Evolutionary conservation across 2,888 invertebrate species (phyloP), one percentile per base, ranked within the genome.

Genomic region (Tigriopus californicus): DNA sequence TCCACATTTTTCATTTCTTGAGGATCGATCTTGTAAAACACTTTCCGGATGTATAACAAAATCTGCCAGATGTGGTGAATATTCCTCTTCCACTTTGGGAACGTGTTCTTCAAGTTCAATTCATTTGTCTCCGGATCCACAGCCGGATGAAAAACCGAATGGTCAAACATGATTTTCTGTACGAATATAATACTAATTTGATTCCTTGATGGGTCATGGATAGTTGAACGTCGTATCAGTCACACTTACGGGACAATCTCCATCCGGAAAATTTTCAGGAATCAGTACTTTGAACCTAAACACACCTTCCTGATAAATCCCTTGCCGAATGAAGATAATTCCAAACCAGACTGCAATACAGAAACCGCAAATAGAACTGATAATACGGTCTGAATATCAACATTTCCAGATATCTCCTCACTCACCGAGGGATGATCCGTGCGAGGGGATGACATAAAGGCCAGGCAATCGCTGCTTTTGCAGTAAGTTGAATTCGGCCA

Each of bases 371-470:
- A 11, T 40, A 15, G 15, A 15, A 12, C 24, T 41, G 1, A 1
- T 2, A 56, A 60, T 3, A 8, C 33, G 4, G 8, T 3, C 8
- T 33, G 8, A 33, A 3, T 42, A 53, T 44, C 48, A 10, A 61
- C 56, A 59, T n/a, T n/a, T n/a, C n/a, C 60, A 46, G 52, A 61
- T 3, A 12, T 41, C 18, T 1, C 53, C 41, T 6, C 66, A 79
- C 81, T 80, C 76, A 88, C 88, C 68, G 67, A 86, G 78, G 57
- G 85, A 82, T 68, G 81, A 83, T 67, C 82, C 81, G 67, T 82
- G 82, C 52, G 92, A 89, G 61, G 94, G 94, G 71, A 94, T 87
- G 18, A 91, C 86, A 74, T 92, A 94, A 61, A 92, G 79, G 55
- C 92, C 91, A 67, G 82, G 82, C 64, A 90, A 73, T 70, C 85